Evolutionary conservation across 2,888 invertebrate species (phyloP), one percentile per base, ranked within the genome.

Genomic region (Caenorhabditis doughertyi): DNA sequence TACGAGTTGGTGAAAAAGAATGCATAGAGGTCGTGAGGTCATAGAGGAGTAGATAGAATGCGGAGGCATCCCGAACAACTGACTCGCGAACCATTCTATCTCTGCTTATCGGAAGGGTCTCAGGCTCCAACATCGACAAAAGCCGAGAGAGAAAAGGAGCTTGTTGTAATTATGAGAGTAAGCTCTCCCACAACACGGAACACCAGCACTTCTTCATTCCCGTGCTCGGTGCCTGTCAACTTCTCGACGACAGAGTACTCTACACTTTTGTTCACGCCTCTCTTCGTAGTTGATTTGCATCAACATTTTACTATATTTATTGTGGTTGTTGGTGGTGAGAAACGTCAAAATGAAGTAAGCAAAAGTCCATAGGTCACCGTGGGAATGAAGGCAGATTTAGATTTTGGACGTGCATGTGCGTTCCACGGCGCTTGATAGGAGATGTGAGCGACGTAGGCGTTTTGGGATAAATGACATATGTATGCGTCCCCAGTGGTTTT

Each of bases 81-180:
- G 73, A 80, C 71, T 73, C 79, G 25, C 68, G 70, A 79, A 79
- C 79, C 70, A 79, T 79, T 70, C 77, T 70, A 55, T 62, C 77
- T 55, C 62, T 64, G 32, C 64, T 71, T 64, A 71, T 71, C 70
- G 42, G 58, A 23, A 29, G 29, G 3, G 44, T 49, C 35, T 18
- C 47, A 47, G 64, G 71, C 68, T 55, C 53, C 60, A 23, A 39
- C 29, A n/a, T 70, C 39, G 62, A 68, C 68, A 62, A 60, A 60
- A 58, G 35, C 60, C 39, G 18, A 47, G 44, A n/a, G n/a, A 47
- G 44, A 47, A 47, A 47, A 29, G 32, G 64, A 62, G 58, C 62
- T 60, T 76, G 81, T 81, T 81, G 81, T 81, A 81, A 81, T 81
- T 81, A 81, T 81, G 81, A 81, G 65, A 65, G 81, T 56, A 74